Percentiles rank a stretch among this genome's conserved stretches.
phyloP scores from a whole-genome alignment of 2,888 invertebrate genomes.

The Exephanes ischioxanthus region DNA sequence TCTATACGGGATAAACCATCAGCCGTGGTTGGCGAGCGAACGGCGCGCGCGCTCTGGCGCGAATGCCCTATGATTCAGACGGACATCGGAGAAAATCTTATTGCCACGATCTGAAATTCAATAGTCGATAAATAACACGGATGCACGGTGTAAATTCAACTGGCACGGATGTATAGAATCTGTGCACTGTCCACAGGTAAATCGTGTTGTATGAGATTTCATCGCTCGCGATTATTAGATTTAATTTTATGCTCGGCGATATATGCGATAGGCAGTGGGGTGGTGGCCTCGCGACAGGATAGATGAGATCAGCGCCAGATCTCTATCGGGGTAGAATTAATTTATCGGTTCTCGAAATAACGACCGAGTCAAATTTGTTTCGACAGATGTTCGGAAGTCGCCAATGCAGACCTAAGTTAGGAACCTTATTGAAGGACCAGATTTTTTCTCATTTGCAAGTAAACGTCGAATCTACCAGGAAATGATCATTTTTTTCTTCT shows the following conservation, averaged over 20 bases:
- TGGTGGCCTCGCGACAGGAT: neutral
- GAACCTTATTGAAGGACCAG: neutral
- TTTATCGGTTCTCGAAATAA: neutral
- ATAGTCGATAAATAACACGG: slow-evolving; percentile 80
- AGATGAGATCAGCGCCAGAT: neutral
- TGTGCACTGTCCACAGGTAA: neutral
- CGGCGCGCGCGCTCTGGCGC: neutral
- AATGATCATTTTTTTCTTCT: slow-evolving; percentile 53
- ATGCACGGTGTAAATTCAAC: slow-evolving; percentile 74
- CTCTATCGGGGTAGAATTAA: neutral
- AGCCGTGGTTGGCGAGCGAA: slow-evolving; percentile 45
- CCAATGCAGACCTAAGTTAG: neutral
- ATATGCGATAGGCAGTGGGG: neutral
- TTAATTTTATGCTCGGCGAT: slow-evolving; percentile 13
- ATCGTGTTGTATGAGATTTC: slow-evolving; percentile 14
- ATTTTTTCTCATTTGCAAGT: too few species aligned
- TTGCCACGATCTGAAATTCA: slow-evolving; percentile 78
- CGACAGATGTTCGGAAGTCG: neutral
- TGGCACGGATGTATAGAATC: slow-evolving; percentile 4
- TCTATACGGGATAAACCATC: slow-evolving; percentile 73
- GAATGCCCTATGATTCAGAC: slow-evolving; percentile 75
- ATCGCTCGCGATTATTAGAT: slow-evolving; percentile 17
- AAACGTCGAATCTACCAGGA: too few species aligned
- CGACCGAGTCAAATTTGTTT: neutral
- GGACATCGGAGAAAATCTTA: slow-evolving; percentile 71